Base-by-base conservation (phyloP, 2,113 vertebrate species). In the Amia ocellicauda region DNA sequence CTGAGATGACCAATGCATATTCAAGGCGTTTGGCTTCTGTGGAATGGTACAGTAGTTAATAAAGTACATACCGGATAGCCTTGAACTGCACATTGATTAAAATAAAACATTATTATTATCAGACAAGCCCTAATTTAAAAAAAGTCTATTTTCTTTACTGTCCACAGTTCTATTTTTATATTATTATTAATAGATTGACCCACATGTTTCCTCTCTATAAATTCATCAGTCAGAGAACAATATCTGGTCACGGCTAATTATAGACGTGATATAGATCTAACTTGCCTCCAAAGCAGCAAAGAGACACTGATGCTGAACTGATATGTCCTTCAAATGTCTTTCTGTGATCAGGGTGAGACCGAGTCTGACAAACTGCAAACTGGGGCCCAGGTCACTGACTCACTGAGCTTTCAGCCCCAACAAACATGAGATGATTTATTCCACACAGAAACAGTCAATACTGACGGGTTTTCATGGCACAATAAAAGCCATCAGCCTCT, bases 251-350 rank as follows among this genome's bases (percentile, higher is more conserved):
- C 22, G 49, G 24, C 58, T 64, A 64, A 22, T 52, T 63, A 53
- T 71, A 61, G 63, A 60, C 53, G 67, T 66, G 61, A 13, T 80
- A 74, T 78, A 61, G 68, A 81, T 69, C 54, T n/a, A n/a, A n/a
- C n/a, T n/a, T n/a, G n/a, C n/a, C n/a, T n/a, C n/a, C n/a, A n/a
- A n/a, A n/a, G n/a, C n/a, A n/a, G n/a, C 75, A 68, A 62, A 52
- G 58, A 70, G 71, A 76, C 62, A 75, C 17, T 36, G 22, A 58
- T 13, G 62, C 64, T 80, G 69, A 77, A 77, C 79, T 72, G 77
- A 42, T 2, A 43, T 66, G 65, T 40, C 57, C 59, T 69, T 71
- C 51, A 69, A 78, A 72, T 60, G 17, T 67, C 53, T 57, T 65
- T 19, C 4, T 14, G 63, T 68, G 63, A 75, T 68, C 73, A 54